Conservation (phyloP, 1,140 invertebrate species). For the Colletes gigas region DNA sequence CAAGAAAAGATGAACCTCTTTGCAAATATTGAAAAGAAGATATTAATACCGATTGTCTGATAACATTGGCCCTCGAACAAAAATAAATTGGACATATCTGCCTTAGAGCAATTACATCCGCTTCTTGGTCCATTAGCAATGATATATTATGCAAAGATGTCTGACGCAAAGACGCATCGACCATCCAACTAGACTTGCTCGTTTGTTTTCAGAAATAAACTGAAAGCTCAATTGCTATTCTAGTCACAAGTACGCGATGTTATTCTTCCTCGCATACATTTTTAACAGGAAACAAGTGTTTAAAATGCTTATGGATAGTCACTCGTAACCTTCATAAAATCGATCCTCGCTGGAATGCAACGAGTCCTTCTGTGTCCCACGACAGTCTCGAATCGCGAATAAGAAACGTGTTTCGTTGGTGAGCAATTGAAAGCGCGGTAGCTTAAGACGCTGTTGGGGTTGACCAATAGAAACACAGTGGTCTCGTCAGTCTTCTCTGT, state of each 20-base stretch:
- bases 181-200: too few species aligned
- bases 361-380: neutral
- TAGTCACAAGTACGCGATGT: neutral
- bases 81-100: too few species aligned
- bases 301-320: neutral
- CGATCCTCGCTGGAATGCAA: neutral
- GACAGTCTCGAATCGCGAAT: neutral
- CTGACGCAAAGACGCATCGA: too few species aligned
- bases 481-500: constrained; percentile 18
- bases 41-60: too few species aligned
- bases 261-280: neutral
- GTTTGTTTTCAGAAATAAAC: too few species aligned
- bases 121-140: too few species aligned
- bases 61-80: too few species aligned
- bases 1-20: too few species aligned
- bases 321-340: neutral
- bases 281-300: neutral
- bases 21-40: too few species aligned
- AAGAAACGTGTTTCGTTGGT: constrained; percentile 7
- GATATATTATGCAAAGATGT: too few species aligned
- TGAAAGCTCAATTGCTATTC: too few species aligned
- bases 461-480: constrained; percentile 46
- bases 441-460: constrained; percentile 37
- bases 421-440: constrained; percentile 33
- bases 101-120: too few species aligned